phyloP scores from a whole-genome alignment of 2,797 vertebrate species.

The Sebastes nivosus region DNA sequence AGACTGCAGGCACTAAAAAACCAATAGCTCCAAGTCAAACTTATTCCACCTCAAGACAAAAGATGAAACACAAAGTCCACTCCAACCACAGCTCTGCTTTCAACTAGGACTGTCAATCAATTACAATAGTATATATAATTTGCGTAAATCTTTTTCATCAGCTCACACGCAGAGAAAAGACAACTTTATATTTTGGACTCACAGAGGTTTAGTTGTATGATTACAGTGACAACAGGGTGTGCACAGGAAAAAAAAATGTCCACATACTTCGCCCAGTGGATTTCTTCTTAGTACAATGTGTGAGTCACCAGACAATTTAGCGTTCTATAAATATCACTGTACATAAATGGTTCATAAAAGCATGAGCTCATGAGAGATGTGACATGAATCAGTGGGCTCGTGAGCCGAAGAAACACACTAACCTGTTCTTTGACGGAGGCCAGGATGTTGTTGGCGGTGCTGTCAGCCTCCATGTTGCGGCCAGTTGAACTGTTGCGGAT shows the following conservation, averaged over 20 bases:
- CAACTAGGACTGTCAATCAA: not conserved
- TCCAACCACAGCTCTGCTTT: not conserved
- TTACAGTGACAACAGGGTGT: slow-evolving; percentile 1
- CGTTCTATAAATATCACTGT: not conserved
- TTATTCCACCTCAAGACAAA: slow-evolving; percentile 5
- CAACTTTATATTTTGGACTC: not conserved
- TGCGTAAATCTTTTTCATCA: not conserved
- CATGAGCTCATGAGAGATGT: not conserved
- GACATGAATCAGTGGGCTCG: not conserved
- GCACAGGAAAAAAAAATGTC: not conserved
- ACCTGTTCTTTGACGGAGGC: slow-evolving; percentile 99
- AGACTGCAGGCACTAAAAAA: slow-evolving; percentile 34
- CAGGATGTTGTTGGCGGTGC: slow-evolving; percentile 94
- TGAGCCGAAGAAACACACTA: slow-evolving; percentile 9
- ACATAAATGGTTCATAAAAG: slow-evolving; percentile 10
- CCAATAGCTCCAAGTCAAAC: slow-evolving; percentile 4
- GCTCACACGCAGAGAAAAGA: not conserved
- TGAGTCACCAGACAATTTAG: slow-evolving; percentile 3
- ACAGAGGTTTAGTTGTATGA: not conserved
- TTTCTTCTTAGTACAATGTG: not conserved
- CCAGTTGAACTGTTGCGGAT: slow-evolving; percentile 83
- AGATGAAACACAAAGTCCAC: slow-evolving; percentile 7
- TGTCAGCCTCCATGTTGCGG: slow-evolving; percentile 90
- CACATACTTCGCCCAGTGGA: not conserved
- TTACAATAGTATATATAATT: not conserved